phyloP scores from a whole-genome alignment of 2,113 vertebrate genomes.

The Lipotes vexillifer region DNA sequence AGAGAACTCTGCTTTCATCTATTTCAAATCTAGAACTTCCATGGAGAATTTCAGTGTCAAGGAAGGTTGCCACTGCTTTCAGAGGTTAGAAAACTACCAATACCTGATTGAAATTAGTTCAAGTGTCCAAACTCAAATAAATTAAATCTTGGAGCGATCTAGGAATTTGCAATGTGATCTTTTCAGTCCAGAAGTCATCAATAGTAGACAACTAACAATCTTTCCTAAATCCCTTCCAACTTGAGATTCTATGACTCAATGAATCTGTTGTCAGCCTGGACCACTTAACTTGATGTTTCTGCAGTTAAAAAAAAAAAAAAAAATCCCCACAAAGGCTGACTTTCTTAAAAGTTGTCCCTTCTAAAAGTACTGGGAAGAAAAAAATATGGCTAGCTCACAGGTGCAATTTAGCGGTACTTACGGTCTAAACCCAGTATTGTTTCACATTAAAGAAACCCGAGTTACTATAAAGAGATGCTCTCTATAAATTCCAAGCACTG shows the following conservation, averaged over 20 bases:
- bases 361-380: slow-evolving; percentile 11
- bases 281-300: neutral
- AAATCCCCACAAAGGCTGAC: neutral
- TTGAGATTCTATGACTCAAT: neutral
- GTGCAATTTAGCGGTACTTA: neutral
- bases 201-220: neutral
- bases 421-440: neutral
- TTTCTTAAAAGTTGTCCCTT: neutral
- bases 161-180: neutral
- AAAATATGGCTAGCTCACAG: neutral
- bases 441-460: slow-evolving; percentile 38
- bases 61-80: neutral
- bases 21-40: neutral
- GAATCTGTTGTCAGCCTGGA: neutral
- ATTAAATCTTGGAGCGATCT: neutral
- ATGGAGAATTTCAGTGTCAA: neutral
- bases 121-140: neutral
- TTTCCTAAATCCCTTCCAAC: neutral
- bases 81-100: neutral
- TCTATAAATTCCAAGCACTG: slow-evolving; percentile 22
- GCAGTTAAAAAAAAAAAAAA: neutral
- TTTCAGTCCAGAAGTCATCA: neutral
- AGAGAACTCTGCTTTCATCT: neutral
- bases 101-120: neutral
- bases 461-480: neutral